Conservation (phyloP, 2,797 vertebrate species). For the Arctocebus calabarensis region DNA sequence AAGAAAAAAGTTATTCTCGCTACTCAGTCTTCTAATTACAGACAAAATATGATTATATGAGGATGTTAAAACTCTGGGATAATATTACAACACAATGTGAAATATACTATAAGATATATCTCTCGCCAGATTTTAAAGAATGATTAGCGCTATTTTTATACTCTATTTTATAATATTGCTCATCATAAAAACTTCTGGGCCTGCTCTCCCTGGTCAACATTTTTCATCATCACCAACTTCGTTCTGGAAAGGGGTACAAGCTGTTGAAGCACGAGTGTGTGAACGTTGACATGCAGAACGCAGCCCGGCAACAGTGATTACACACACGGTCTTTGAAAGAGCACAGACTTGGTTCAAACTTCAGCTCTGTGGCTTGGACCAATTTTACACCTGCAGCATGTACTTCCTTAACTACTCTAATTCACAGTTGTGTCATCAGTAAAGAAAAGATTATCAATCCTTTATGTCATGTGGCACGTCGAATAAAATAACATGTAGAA, state of each 20-base stretch:
- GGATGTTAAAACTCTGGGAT: conserved; percentile 32
- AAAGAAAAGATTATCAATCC: neutral
- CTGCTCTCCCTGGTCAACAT: neutral
- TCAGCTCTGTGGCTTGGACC: neutral
- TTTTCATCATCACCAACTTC: neutral
- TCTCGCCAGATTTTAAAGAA: neutral
- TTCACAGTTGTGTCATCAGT: neutral
- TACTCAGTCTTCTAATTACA: neutral
- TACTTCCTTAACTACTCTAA: neutral
- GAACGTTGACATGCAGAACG: neutral
- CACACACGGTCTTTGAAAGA: neutral
- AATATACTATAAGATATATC: neutral
- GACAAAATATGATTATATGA: neutral
- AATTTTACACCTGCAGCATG: neutral
- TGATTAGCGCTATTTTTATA: conserved; percentile 4
- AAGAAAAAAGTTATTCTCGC: neutral
- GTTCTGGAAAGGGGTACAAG: neutral
- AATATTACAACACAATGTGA: neutral
- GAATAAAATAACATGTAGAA: neutral
- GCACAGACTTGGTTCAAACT: neutral
- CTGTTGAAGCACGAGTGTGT: neutral
- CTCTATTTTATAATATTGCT: neutral
- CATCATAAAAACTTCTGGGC: neutral
- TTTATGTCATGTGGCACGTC: neutral
- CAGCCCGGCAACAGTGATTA: neutral